Percentiles rank a stretch among this genome's conserved stretches.
Evolutionary conservation across 1,140 invertebrate species (phyloP).

Genomic region (Leptinotarsa lineolata): DNA sequence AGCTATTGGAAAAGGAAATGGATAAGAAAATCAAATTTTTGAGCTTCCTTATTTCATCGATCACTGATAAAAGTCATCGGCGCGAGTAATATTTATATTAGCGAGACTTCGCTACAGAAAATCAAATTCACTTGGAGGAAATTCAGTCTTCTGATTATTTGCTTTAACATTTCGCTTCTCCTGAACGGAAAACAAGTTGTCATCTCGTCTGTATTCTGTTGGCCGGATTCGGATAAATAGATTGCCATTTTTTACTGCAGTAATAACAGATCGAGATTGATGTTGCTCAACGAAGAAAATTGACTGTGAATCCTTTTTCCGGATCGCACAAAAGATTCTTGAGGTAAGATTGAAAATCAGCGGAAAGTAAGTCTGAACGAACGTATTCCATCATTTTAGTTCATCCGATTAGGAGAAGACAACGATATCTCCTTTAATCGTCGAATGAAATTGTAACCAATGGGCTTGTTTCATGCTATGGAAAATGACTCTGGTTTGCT

Average conservation of each 20-base stretch:
- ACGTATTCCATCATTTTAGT: no score
- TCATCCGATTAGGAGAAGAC: no score
- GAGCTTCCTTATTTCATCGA: constrained; percentile 22
- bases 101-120: constrained; percentile 19
- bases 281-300: not conserved
- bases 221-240: not conserved
- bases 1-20: constrained; percentile 22
- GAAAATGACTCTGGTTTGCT: no score
- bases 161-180: not conserved
- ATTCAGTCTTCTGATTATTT: constrained; percentile 15
- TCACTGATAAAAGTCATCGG: constrained; percentile 13
- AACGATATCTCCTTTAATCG: no score
- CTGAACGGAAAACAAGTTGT: not conserved
- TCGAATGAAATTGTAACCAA: no score
- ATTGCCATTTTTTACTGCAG: not conserved
- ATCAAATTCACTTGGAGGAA: constrained; percentile 21
- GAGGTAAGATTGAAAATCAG: no score
- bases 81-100: constrained; percentile 21
- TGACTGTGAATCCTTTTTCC: no score
- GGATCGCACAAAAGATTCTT: no score
- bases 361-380: no score
- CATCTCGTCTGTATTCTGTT: constrained; percentile 5
- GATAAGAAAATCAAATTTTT: constrained; percentile 24
- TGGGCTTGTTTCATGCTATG: no score
- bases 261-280: constrained; percentile 7